Evolutionary conservation across 2,888 invertebrate genomes (phyloP).

Genomic region (Sinohyriopsis cumingii): DNA sequence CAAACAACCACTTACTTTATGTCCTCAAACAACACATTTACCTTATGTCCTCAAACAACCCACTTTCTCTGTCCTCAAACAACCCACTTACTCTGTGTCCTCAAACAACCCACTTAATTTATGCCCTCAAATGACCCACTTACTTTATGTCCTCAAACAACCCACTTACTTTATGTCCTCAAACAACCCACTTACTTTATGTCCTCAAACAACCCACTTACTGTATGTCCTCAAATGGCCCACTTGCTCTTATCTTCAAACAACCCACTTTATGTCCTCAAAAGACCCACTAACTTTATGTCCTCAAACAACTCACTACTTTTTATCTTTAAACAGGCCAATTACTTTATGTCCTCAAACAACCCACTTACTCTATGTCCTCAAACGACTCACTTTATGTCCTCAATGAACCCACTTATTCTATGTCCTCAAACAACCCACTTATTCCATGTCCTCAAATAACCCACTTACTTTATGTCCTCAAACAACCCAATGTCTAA

Average conservation of each 20-base stretch:
- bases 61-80: constrained; percentile 35
- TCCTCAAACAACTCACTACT: too few species aligned
- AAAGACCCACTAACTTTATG: too few species aligned
- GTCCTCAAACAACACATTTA: too few species aligned
- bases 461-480: constrained; percentile 30
- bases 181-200: too few species aligned
- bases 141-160: constrained; percentile 34
- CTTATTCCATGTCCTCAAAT: constrained; percentile 34
- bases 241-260: too few species aligned
- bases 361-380: not conserved
- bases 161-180: constrained; percentile 16
- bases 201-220: too few species aligned
- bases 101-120: constrained; percentile 30
- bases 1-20: too few species aligned
- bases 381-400: not conserved
- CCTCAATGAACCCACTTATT: constrained; percentile 40
- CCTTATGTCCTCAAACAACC: constrained; percentile 3
- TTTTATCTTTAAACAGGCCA: too few species aligned
- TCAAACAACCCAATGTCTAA: constrained; percentile 46
- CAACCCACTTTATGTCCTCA: too few species aligned
- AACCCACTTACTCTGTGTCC: constrained; percentile 34
- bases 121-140: constrained; percentile 39
- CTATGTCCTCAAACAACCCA: not conserved
- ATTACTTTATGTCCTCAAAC: too few species aligned
- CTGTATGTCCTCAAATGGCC: not conserved